Percentiles rank a stretch among this genome's conserved stretches.
phyloP scores from a whole-genome alignment of 2,113 vertebrate species.

The Lepus europaeus region DNA sequence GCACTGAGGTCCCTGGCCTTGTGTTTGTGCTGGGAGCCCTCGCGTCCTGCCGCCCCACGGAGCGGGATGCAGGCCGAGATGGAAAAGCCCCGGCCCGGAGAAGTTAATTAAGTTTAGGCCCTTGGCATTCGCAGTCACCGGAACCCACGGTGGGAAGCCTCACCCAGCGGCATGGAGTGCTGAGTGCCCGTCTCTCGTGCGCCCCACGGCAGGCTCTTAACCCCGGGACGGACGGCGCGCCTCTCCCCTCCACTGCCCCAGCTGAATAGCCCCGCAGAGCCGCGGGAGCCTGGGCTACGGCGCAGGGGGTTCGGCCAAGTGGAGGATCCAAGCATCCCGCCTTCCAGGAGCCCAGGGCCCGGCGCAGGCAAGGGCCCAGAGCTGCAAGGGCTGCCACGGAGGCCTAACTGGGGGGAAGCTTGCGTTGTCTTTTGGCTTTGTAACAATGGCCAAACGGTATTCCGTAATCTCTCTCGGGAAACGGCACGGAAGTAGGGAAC shows the following conservation, averaged over 20 bases:
- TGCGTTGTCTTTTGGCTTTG: background rate
- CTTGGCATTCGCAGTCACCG: constrained; percentile 77
- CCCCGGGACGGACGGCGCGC: constrained; percentile 19
- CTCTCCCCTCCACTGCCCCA: constrained; percentile 65
- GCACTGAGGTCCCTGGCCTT: constrained; percentile 81
- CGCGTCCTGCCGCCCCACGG: constrained; percentile 78
- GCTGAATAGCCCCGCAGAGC: constrained; percentile 55
- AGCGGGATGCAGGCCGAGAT: constrained; percentile 63
- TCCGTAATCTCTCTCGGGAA: background rate
- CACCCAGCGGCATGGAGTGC: constrained; percentile 60
- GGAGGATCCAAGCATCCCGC: background rate
- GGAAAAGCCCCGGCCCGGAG: constrained; percentile 76
- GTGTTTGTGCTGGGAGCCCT: constrained; percentile 81
- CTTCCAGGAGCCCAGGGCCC: background rate
- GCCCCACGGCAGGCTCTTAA: constrained; percentile 73
- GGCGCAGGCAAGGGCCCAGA: background rate
- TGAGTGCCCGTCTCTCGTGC: constrained; percentile 22
- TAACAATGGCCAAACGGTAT: background rate
- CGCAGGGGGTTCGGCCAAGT: background rate
- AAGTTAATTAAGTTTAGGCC: constrained; percentile 84
- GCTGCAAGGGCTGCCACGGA: background rate
- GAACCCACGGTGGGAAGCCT: constrained; percentile 75
- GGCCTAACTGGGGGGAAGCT: background rate
- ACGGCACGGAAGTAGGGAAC: background rate
- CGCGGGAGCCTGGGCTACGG: background rate